Evolutionary conservation across 2,888 invertebrate species (phyloP).

Genomic region (Tuberolachnus salignus): DNA sequence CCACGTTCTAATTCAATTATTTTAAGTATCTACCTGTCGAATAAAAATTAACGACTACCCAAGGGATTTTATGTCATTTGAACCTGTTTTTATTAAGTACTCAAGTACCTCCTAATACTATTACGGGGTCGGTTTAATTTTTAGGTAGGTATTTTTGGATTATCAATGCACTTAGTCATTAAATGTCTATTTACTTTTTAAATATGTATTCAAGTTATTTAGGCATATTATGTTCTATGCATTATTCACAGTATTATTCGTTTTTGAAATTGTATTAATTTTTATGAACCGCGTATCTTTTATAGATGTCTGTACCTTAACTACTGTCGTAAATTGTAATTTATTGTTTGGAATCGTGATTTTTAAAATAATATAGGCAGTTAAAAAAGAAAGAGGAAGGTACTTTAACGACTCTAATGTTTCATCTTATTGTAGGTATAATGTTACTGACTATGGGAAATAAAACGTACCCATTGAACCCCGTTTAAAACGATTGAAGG

Average conservation of each 20-base stretch:
- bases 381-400: neutral
- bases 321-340: too few relatives aligned
- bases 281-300: neutral
- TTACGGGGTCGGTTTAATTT: too few relatives aligned
- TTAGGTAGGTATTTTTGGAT: too few relatives aligned
- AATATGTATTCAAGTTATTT: too few relatives aligned
- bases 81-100: neutral
- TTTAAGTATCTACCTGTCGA: slow-evolving; percentile 12
- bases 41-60: neutral
- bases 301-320: too few relatives aligned
- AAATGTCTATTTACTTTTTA: too few relatives aligned
- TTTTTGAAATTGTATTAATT: neutral
- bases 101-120: neutral
- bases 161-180: too few relatives aligned
- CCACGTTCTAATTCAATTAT: slow-evolving; percentile 26
- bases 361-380: neutral
- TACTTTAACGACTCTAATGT: neutral
- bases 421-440: neutral
- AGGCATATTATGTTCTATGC: too few relatives aligned
- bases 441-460: neutral
- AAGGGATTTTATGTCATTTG: neutral
- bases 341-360: neutral
- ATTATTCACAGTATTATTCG: too few relatives aligned
- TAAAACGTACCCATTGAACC: neutral
- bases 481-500: neutral